Conservation (phyloP, 2,888 invertebrate species). For the Caprella mutica region DNA sequence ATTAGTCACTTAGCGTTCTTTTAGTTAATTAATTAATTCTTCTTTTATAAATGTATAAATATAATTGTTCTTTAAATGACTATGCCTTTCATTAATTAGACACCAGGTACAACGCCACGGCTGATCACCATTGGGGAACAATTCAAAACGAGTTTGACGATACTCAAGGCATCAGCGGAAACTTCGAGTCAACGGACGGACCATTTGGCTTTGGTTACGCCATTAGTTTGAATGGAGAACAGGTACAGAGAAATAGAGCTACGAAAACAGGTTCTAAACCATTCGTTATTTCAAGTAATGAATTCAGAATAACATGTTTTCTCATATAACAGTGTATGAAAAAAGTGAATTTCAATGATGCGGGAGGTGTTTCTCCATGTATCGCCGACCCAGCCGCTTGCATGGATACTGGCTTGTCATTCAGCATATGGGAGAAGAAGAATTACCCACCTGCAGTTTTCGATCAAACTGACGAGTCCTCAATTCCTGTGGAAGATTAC, state of each 20-base stretch:
- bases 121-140: conserved; percentile 15
- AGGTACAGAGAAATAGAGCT: conserved; percentile 7
- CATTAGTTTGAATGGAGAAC: conserved; percentile 16
- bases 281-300: too few relatives aligned
- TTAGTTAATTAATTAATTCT: too few relatives aligned
- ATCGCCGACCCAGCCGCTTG: conserved; percentile 32
- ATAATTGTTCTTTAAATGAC: too few relatives aligned
- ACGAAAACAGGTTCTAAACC: not conserved
- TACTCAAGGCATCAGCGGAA: not conserved
- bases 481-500: not conserved
- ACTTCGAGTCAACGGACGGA: conserved; percentile 16
- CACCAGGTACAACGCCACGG: conserved; percentile 16
- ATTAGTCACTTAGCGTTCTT: too few relatives aligned
- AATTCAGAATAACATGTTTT: too few relatives aligned
- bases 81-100: too few relatives aligned
- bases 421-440: conserved; percentile 34
- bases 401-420: conserved; percentile 27
- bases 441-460: conserved; percentile 9
- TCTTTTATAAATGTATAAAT: too few relatives aligned
- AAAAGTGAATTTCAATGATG: conserved; percentile 11
- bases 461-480: not conserved
- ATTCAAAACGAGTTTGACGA: conserved; percentile 11
- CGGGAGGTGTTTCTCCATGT: conserved; percentile 20
- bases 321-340: conserved; percentile 21
- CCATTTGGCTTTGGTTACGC: conserved; percentile 34